These are phyloP conservation scores for Torymus texanus DNA, from an alignment of 2,888 invertebrate species.

Conservation along the genomic window DNA sequence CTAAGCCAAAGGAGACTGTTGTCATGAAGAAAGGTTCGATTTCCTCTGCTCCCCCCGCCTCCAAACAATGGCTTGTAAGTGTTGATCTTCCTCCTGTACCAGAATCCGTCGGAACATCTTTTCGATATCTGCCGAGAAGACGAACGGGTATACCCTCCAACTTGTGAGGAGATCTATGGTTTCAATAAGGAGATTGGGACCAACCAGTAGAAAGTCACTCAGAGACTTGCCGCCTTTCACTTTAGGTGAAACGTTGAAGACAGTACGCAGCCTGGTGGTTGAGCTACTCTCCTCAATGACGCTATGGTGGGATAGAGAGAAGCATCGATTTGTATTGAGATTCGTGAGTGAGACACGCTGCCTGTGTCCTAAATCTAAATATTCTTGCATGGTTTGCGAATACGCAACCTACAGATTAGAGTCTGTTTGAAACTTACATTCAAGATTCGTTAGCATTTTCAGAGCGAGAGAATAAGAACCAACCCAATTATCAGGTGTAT, in stretches of 20 bases:
- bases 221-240: not conserved
- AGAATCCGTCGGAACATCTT: not conserved
- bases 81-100: not conserved
- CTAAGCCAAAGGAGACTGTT: not conserved
- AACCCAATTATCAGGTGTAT: not conserved
- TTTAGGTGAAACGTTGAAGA: not conserved
- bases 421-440: not conserved
- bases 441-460: not conserved
- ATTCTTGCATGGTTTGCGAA: too few species aligned
- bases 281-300: not conserved
- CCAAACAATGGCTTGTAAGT: not conserved
- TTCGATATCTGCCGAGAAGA: not conserved
- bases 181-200: not conserved
- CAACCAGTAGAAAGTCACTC: not conserved
- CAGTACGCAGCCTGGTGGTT: not conserved
- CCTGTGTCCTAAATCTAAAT: too few species aligned
- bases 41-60: not conserved
- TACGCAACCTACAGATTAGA: not conserved
- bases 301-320: not conserved
- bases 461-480: not conserved
- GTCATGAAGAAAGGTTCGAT: not conserved
- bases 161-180: not conserved
- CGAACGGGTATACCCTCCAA: not conserved
- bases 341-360: not conserved
- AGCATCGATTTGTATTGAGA: not conserved